Conservation (phyloP, 2,113 vertebrate species). For the Lepus europaeus region DNA sequence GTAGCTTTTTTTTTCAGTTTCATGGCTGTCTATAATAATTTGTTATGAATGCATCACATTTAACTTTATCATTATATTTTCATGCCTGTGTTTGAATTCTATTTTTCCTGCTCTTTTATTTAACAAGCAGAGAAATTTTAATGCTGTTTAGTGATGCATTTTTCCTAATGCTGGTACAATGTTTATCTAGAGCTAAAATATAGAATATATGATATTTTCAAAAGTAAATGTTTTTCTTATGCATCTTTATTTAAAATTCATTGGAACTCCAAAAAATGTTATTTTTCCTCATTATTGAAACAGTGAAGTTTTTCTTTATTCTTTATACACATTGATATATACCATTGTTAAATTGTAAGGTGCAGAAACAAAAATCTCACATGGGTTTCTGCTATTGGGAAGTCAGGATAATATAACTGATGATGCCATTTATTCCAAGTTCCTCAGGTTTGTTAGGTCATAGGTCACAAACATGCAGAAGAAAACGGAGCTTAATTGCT, state of each 20-base stretch:
- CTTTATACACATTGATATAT: background rate
- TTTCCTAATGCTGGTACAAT: background rate
- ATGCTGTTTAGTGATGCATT: background rate
- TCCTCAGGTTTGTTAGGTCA: background rate
- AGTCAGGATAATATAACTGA: background rate
- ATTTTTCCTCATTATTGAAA: background rate
- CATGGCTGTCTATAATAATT: background rate
- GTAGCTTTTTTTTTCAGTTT: constrained; percentile 13
- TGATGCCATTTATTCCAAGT: background rate
- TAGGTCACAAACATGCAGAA: background rate
- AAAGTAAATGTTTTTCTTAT: background rate
- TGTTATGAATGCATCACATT: background rate
- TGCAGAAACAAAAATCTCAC: background rate
- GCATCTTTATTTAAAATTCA: background rate
- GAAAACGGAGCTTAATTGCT: constrained; percentile 12
- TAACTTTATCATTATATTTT: constrained; percentile 39
- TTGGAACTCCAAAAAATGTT: background rate
- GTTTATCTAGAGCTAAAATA: constrained; percentile 16
- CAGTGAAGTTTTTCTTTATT: background rate
- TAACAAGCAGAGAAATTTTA: background rate
- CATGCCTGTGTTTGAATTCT: background rate
- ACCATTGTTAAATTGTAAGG: background rate
- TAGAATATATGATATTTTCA: background rate
- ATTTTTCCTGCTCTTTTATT: constrained; percentile 15
- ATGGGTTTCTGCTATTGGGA: background rate